Conservation (phyloP, 2,888 invertebrate species). For the Drosophila mulleri region DNA sequence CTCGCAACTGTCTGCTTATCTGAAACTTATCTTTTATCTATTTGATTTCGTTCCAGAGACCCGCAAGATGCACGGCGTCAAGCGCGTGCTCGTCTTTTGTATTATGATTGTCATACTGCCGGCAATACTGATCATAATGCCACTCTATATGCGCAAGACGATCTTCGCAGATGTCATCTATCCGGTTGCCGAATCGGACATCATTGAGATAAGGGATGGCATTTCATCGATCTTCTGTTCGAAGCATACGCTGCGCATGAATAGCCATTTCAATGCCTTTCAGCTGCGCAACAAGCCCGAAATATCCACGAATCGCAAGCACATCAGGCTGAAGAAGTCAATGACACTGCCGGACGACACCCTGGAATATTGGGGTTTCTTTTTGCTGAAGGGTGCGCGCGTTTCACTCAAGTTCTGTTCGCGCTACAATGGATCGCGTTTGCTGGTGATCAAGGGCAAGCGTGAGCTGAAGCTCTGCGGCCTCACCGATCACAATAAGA, state of each 20-base stretch:
- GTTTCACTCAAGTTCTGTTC: conserved; percentile 93
- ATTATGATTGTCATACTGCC: conserved; percentile 91
- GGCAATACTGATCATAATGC: conserved; percentile 90
- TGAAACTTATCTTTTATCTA: conserved; percentile 27
- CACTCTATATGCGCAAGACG: conserved; percentile 91
- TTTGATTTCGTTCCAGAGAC: conserved; percentile 86
- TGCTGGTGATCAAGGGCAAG: conserved; percentile 93
- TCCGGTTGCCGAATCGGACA: conserved; percentile 93
- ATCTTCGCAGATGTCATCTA: conserved; percentile 92
- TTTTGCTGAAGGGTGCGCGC: conserved; percentile 91
- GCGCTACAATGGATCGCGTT: conserved; percentile 91
- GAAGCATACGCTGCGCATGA: conserved; percentile 92
- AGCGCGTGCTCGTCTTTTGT: conserved; percentile 92
- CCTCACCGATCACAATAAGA: conserved; percentile 89
- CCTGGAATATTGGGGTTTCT: conserved; percentile 95
- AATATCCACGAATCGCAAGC: conserved; percentile 89
- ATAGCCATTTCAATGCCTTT: conserved; percentile 89
- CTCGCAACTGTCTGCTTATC: conserved; percentile 21
- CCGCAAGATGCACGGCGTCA: conserved; percentile 92
- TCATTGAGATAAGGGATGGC: conserved; percentile 92
- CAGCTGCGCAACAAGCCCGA: conserved; percentile 90
- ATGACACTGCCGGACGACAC: conserved; percentile 94
- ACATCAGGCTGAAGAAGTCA: conserved; percentile 91
- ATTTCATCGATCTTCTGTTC: conserved; percentile 93
- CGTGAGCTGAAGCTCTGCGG: conserved; percentile 92